Base-by-base conservation (phyloP, 2,797 vertebrate genomes). In the Catharus ustulatus region DNA sequence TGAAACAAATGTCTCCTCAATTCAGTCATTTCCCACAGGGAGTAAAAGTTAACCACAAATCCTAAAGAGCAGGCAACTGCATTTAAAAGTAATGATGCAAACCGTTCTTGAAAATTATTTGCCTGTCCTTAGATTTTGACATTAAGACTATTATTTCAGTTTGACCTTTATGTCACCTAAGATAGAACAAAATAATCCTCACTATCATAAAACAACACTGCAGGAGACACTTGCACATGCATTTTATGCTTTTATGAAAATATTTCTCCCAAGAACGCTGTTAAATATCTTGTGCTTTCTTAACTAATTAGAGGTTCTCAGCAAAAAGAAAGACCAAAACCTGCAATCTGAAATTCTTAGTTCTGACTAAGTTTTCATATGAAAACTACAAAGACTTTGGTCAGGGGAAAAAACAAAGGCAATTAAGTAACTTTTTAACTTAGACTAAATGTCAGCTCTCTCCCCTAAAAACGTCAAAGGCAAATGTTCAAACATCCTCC, bases 401-500 rank as follows among this genome's bases (percentile, higher is more conserved):
- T 18, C 8, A 8, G 48, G 32, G 27, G 21, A 22, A 79, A 67
- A 68, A 79, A 52, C 36, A 68, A 61, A 75, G 46, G 27, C 78
- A 72, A 73, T 59, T 85, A 78, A 76, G 55, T 76, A 88, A 95
- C 88, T 64, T 93, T 87, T 82, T 8, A 82, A 95, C 85, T 82
- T 79, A 84, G 69, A 92, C 92, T 95, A 90, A 96, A 90, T 71
- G 86, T 89, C 94, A 96, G 69, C 72, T 95, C 63, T 95, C 67
- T 89, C 83, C 88, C 62, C 83, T 93, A 94, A 95, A 94, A 95
- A 93, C 0, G 75, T 92, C 96, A 89, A 90, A 95, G 59, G 63
- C 80, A 96, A 95, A 94, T 32, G 30, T 90, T 91, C 78, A 89
- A 67, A 86, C 71, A 87, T 93, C 96, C 94, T 95, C 94, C 93